Conservation (phyloP, 1,140 invertebrate genomes). For the Caerostris darwini region DNA sequence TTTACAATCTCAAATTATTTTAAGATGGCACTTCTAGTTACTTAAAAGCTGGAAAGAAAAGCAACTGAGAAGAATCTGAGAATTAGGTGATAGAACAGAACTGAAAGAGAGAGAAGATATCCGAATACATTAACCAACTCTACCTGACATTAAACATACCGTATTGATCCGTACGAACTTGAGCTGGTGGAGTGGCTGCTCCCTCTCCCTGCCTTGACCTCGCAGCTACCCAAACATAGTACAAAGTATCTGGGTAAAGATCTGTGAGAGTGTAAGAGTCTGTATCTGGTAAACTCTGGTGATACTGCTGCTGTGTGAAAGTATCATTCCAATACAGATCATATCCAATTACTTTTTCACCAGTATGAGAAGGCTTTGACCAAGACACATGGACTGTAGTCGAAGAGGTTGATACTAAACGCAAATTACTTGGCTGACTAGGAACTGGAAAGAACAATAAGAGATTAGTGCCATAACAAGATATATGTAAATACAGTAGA, state of each 20-base stretch:
- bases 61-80: neutral
- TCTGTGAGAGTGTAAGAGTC: slow-evolving; percentile 92
- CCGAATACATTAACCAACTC: neutral
- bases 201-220: slow-evolving; percentile 93
- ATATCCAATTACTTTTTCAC: slow-evolving; percentile 96
- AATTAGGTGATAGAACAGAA: neutral
- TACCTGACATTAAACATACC: slow-evolving; percentile 87
- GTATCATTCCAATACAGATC: slow-evolving; percentile 99
- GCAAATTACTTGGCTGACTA: slow-evolving; percentile 94
- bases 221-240: slow-evolving; percentile 97
- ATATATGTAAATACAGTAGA: neutral
- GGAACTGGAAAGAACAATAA: slow-evolving; percentile 85
- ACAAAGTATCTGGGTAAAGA: slow-evolving; percentile 96
- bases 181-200: slow-evolving; percentile 94
- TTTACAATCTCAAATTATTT: neutral
- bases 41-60: slow-evolving; percentile 41
- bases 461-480: neutral
- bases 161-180: slow-evolving; percentile 96
- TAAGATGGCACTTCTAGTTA: slow-evolving; percentile 60
- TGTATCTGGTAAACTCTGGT: slow-evolving; percentile 88
- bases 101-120: slow-evolving; percentile 37
- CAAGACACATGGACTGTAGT: slow-evolving; percentile 93
- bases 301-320: slow-evolving; percentile 88
- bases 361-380: slow-evolving; percentile 93
- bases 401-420: slow-evolving; percentile 86